phyloP scores from a whole-genome alignment of 1,140 invertebrate genomes.

The Samia ricini region DNA sequence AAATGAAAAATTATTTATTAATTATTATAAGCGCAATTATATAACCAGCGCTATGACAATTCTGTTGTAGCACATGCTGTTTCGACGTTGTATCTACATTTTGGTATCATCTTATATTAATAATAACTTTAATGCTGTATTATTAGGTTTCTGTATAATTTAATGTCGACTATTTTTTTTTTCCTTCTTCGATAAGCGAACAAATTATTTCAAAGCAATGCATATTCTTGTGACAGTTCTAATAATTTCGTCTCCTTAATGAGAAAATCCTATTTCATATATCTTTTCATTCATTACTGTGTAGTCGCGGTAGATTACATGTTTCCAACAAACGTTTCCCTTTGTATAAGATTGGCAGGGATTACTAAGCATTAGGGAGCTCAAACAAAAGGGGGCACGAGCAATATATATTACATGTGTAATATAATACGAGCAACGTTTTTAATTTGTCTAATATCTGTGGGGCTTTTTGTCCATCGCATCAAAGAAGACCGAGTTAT shows the following conservation, averaged over 20 bases:
- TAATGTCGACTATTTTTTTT: no score
- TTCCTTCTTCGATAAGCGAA: background rate
- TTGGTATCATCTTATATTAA: no score
- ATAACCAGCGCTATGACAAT: no score
- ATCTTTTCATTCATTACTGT: conserved; percentile 30
- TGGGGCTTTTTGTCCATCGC: background rate
- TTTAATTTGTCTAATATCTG: conserved; percentile 4
- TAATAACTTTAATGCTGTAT: no score
- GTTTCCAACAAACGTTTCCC: conserved; percentile 24
- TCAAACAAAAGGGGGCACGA: conserved; percentile 20
- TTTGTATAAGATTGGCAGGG: conserved; percentile 36
- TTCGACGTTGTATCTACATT: no score
- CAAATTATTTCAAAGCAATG: background rate
- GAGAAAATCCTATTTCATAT: conserved; percentile 7
- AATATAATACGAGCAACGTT: background rate
- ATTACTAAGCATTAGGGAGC: conserved; percentile 33
- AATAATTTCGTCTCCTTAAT: background rate
- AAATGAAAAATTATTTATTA: no score
- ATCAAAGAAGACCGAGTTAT: no score
- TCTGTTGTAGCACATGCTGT: no score
- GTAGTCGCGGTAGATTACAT: conserved; percentile 30
- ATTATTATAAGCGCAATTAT: no score
- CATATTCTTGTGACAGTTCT: background rate
- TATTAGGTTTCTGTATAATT: no score
- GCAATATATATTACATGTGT: conserved; percentile 6